Percentiles rank a stretch among this genome's conserved stretches.
These are phyloP conservation scores for Neoaliturus tenellus DNA, from an alignment of 2,888 invertebrate genomes.

Conservation along the genomic window DNA sequence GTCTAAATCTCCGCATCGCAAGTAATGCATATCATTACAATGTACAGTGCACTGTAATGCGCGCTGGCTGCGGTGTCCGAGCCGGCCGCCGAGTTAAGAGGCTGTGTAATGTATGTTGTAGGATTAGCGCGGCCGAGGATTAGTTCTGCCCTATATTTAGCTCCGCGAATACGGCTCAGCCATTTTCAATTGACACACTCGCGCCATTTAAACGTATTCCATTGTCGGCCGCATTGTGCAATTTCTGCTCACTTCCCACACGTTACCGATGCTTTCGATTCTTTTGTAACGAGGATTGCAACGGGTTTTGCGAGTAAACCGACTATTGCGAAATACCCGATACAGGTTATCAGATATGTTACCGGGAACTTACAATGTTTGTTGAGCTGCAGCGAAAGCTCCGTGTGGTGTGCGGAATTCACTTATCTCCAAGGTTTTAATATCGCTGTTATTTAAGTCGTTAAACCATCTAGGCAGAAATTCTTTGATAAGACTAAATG, in stretches of 20 bases:
- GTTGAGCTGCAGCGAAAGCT: too few relatives aligned
- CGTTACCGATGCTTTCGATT: conserved; percentile 33
- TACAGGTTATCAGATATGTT: too few relatives aligned
- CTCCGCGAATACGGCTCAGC: conserved; percentile 49
- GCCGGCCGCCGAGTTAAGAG: not conserved
- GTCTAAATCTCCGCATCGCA: not conserved
- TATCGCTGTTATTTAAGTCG: too few relatives aligned
- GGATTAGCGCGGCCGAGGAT: conserved; percentile 55
- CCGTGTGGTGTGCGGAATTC: too few relatives aligned
- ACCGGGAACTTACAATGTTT: too few relatives aligned
- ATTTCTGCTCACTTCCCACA: conserved; percentile 23
- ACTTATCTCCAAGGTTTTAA: too few relatives aligned
- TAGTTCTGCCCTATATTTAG: conserved; percentile 58
- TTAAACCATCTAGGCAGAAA: too few relatives aligned
- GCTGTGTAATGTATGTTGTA: conserved; percentile 26
- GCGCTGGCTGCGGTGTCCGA: too few relatives aligned
- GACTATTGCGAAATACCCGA: not conserved
- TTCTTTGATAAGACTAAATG: too few relatives aligned
- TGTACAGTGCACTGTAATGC: not conserved
- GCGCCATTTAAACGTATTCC: conserved; percentile 44
- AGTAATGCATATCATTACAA: not conserved
- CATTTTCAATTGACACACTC: conserved; percentile 57
- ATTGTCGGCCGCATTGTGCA: conserved; percentile 36
- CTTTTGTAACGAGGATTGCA: not conserved
- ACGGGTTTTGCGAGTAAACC: not conserved